Evolutionary conservation across 1,140 invertebrate genomes (phyloP).

Genomic region (Ruditapes philippinarum): DNA sequence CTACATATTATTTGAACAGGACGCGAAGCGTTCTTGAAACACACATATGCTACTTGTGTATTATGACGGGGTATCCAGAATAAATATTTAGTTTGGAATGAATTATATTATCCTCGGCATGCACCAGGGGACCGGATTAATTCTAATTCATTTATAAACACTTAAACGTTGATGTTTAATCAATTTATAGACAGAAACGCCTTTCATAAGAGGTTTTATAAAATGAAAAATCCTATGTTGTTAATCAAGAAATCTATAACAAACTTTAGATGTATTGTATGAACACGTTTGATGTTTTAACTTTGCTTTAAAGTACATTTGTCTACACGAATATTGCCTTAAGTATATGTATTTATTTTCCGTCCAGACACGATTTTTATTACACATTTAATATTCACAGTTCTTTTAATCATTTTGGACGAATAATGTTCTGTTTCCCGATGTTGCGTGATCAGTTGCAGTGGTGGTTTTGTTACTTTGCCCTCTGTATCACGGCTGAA

Average conservation of each 20-base stretch:
- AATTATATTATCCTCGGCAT: not conserved
- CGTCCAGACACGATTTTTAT: too few relatives aligned
- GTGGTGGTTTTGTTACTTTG: too few relatives aligned
- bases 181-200: slow-evolving; percentile 18
- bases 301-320: too few relatives aligned
- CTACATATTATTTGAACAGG: not conserved
- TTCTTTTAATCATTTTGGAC: too few relatives aligned
- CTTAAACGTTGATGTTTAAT: slow-evolving; percentile 2
- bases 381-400: too few relatives aligned
- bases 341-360: too few relatives aligned
- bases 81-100: slow-evolving; percentile 20
- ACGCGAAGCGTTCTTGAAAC: not conserved
- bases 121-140: not conserved
- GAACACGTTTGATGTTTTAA: not conserved
- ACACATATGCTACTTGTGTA: slow-evolving; percentile 15
- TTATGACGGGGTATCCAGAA: not conserved
- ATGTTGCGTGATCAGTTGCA: too few relatives aligned
- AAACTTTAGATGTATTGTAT: not conserved
- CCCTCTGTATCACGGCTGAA: too few relatives aligned
- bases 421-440: too few relatives aligned
- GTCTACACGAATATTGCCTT: too few relatives aligned
- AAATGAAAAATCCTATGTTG: not conserved
- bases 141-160: slow-evolving; percentile 31
- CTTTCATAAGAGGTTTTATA: not conserved
- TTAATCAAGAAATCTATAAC: not conserved